phyloP scores from a whole-genome alignment of 2,113 vertebrate genomes.

The Motacilla tschutschensis region DNA sequence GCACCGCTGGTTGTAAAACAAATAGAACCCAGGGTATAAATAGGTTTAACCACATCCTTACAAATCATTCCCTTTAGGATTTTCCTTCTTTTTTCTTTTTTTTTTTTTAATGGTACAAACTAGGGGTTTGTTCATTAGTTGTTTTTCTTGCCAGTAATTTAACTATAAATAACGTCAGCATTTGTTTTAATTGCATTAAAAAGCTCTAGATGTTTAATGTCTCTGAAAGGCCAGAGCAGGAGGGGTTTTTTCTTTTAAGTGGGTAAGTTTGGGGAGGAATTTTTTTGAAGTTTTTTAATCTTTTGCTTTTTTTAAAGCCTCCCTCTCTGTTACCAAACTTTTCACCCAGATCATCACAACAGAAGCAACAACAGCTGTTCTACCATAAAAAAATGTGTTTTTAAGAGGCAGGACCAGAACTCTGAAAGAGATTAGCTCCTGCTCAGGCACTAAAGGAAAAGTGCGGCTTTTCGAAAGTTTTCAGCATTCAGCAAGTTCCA shows the following conservation, averaged over 20 bases:
- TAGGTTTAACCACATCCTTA: conserved; percentile 78
- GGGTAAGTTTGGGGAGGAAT: conserved; percentile 26
- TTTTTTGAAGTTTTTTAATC: conserved; percentile 9
- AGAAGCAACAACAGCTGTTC: conserved; percentile 65
- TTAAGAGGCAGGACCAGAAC: conserved; percentile 51
- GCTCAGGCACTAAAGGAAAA: conserved; percentile 7
- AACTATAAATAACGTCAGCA: conserved; percentile 53
- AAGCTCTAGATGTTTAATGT: conserved; percentile 37
- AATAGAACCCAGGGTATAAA: conserved; percentile 78
- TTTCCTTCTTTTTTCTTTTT: conserved; percentile 31
- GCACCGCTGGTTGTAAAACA: conserved; percentile 78
- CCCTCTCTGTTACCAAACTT: conserved; percentile 65
- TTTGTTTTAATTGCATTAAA: conserved; percentile 69
- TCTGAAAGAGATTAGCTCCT: conserved; percentile 46
- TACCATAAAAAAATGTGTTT: conserved; percentile 50
- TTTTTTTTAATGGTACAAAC: conserved; percentile 17
- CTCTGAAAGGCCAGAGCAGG: conserved; percentile 37
- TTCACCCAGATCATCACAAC: conserved; percentile 67
- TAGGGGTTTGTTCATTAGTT: conserved; percentile 25
- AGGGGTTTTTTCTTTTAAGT: conserved; percentile 23
- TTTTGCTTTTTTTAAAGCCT: conserved; percentile 42
- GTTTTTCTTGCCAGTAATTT: conserved; percentile 58
- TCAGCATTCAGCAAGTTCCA: background rate
- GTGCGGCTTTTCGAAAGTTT: conserved; percentile 18
- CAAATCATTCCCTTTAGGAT: conserved; percentile 73